These are phyloP conservation scores for Darevskia nairensis DNA, from an alignment of 2,797 vertebrate species.

Conservation along the genomic window DNA sequence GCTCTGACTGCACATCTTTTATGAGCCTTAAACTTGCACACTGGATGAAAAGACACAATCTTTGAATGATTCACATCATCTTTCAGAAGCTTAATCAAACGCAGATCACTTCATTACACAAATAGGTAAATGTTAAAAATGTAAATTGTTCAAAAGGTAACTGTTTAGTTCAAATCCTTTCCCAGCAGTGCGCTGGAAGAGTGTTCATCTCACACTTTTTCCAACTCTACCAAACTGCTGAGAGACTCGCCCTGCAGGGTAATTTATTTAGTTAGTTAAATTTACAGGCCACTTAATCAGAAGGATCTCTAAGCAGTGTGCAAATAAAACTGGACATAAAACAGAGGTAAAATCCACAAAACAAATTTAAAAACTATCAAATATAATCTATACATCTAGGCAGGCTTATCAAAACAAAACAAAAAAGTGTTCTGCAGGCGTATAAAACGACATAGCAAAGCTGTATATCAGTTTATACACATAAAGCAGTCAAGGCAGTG, in stretches of 20 bases:
- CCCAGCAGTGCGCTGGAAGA: not conserved
- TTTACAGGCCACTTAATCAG: no score
- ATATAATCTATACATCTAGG: no score
- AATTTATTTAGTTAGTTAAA: not conserved
- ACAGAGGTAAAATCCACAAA: no score
- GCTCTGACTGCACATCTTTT: conserved; percentile 98
- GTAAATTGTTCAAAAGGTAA: not conserved
- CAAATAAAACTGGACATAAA: no score
- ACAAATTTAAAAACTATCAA: no score
- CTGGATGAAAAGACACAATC: conserved; percentile 73
- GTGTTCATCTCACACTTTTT: not conserved
- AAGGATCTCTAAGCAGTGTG: no score
- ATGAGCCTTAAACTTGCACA: conserved; percentile 99
- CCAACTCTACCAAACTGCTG: not conserved
- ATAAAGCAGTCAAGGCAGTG: not conserved
- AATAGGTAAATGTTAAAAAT: not conserved
- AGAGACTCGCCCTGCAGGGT: not conserved
- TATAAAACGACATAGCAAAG: no score
- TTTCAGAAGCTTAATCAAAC: conserved; percentile 4
- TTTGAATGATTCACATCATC: conserved; percentile 13
- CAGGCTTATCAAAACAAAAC: no score
- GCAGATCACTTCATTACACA: no score
- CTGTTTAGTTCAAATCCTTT: not conserved
- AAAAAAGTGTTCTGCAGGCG: no score
- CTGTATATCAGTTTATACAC: no score